Conservation (phyloP, 2,797 vertebrate species). For the Gila robusta region DNA sequence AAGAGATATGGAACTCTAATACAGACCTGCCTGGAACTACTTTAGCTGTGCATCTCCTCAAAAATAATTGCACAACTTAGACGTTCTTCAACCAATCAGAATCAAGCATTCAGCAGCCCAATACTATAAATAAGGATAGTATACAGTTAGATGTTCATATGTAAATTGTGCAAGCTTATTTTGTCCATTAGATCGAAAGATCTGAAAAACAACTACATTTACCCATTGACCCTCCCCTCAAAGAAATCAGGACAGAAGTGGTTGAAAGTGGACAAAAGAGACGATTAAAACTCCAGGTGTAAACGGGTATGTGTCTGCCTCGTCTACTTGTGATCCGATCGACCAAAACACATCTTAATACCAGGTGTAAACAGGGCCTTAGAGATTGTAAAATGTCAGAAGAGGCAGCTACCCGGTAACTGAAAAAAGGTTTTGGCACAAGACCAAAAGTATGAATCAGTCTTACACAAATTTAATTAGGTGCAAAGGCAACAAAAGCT, state of each 20-base stretch:
- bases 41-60: background rate
- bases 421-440: conserved; percentile 15
- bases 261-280: background rate
- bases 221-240: background rate
- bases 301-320: background rate
- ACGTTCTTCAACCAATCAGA: background rate
- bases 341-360: too few species aligned
- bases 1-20: background rate
- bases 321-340: background rate
- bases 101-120: background rate
- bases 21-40: background rate
- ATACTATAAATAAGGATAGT: background rate
- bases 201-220: background rate
- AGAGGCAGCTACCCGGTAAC: too few species aligned
- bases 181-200: too few species aligned
- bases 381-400: background rate
- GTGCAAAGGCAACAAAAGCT: conserved; percentile 35
- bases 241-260: background rate
- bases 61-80: background rate
- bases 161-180: too few species aligned
- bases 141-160: background rate
- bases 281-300: background rate
- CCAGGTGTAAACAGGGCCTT: background rate
- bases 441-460: conserved; percentile 31
- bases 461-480: conserved; percentile 38